These are phyloP conservation scores for Metridium senile DNA, from an alignment of 92 coral and sea anemone genomes.

Conservation along the genomic window DNA sequence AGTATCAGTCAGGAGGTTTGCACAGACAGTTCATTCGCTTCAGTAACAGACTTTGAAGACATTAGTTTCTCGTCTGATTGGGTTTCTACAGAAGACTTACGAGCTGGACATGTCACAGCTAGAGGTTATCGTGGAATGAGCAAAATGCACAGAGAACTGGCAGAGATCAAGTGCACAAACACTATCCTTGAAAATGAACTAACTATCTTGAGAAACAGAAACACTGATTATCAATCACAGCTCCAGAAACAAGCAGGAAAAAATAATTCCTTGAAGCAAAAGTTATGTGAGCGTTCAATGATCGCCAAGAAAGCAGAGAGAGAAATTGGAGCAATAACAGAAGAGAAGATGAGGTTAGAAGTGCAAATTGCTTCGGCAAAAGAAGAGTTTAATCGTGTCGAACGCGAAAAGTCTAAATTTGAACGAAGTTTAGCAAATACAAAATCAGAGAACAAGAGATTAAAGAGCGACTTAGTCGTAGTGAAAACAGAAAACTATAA, in stretches of 20 bases:
- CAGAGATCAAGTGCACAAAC: constrained; percentile 78
- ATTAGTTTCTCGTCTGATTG: constrained; percentile 71
- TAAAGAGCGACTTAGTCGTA: constrained; percentile 67
- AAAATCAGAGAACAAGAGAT: constrained; percentile 74
- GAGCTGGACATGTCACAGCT: constrained; percentile 35
- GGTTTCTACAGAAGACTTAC: constrained; percentile 71
- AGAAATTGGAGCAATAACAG: constrained; percentile 57
- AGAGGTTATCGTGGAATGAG: constrained; percentile 51
- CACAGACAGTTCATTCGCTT: constrained; percentile 67
- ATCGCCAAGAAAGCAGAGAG: constrained; percentile 68
- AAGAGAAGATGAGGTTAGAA: constrained; percentile 69
- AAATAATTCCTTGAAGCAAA: constrained; percentile 76
- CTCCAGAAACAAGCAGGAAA: constrained; percentile 75
- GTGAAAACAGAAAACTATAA: constrained; percentile 74
- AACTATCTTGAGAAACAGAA: constrained; percentile 69
- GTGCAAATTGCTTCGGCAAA: constrained; percentile 54
- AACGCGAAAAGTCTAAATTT: constrained; percentile 69
- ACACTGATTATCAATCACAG: constrained; percentile 76
- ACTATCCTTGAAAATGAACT: constrained; percentile 75
- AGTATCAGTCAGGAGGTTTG: constrained; percentile 34
- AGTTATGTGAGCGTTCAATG: constrained; percentile 70
- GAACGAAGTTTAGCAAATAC: constrained; percentile 75
- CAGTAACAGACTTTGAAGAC: constrained; percentile 65
- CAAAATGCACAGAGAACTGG: constrained; percentile 77
- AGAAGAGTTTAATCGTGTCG: constrained; percentile 71